Percentiles rank a stretch among this genome's conserved stretches.
Conservation (phyloP, 2,113 vertebrate genomes). For the Nettapus auritus region DNA sequence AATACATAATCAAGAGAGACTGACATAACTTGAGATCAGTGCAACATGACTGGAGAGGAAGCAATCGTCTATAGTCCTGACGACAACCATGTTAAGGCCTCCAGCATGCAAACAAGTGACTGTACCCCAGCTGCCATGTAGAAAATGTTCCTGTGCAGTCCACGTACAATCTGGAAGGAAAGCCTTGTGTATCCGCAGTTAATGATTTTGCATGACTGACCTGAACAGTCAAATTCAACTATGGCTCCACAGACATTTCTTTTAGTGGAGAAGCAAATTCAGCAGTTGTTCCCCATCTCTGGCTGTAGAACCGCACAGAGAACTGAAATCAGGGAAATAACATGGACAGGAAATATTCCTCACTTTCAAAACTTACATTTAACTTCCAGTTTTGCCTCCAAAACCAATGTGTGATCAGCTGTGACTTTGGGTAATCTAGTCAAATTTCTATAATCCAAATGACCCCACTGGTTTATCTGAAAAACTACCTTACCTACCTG, state of each 20-base stretch:
- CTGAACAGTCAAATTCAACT: not conserved
- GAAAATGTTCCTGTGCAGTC: not conserved
- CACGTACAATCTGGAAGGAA: not conserved
- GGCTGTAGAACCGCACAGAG: not conserved
- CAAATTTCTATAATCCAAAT: not conserved
- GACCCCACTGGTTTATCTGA: not conserved
- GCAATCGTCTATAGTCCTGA: not conserved
- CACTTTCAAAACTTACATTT: not conserved
- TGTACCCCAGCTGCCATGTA: not conserved
- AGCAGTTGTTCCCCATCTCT: not conserved
- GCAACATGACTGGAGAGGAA: not conserved
- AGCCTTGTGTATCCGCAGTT: not conserved
- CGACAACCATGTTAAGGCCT: not conserved
- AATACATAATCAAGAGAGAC: not conserved
- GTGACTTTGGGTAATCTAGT: not conserved
- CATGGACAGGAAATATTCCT: fast-evolving
- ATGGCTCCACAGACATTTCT: not conserved
- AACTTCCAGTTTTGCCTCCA: not conserved
- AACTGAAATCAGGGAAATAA: not conserved
- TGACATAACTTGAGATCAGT: not conserved
- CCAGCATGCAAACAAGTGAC: not conserved
- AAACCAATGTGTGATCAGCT: not conserved
- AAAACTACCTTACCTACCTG: not conserved
- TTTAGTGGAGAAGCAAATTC: not conserved
- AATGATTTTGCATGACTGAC: not conserved